phyloP scores from a whole-genome alignment of 2,113 vertebrate genomes.

The Ailurus styani region DNA sequence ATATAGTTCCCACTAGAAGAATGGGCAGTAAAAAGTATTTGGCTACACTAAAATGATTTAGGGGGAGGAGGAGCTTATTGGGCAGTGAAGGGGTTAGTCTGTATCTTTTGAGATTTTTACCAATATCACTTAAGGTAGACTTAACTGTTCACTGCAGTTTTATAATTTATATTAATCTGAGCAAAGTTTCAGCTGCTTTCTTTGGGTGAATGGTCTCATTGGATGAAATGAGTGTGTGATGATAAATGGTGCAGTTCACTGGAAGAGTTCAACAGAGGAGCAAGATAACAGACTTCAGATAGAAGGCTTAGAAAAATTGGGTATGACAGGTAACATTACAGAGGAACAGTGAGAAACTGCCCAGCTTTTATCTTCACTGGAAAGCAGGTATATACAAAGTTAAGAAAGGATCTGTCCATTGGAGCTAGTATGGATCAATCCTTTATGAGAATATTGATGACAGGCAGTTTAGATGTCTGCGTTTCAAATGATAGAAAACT shows the following conservation, averaged over 20 bases:
- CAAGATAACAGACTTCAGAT: neutral
- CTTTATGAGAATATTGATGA: neutral
- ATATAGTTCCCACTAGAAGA: neutral
- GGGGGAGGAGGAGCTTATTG: neutral
- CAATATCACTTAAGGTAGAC: neutral
- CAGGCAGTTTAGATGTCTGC: neutral
- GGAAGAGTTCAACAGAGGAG: neutral
- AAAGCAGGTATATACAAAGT: neutral
- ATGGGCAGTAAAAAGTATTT: neutral
- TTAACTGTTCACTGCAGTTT: neutral
- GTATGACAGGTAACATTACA: neutral
- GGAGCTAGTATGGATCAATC: too few relatives aligned
- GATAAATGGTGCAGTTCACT: neutral
- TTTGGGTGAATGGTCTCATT: neutral
- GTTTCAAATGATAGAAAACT: neutral
- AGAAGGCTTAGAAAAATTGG: neutral
- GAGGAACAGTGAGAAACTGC: neutral
- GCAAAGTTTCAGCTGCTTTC: neutral
- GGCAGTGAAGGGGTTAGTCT: neutral
- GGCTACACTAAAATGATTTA: neutral
- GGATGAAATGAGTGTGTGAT: neutral
- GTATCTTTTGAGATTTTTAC: neutral
- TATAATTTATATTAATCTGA: neutral
- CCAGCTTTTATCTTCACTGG: neutral
- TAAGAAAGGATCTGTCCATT: neutral